Percentiles rank a stretch among this genome's conserved stretches.
phyloP scores from a whole-genome alignment of 2,888 invertebrate species.

The Liposcelis brunnea region DNA sequence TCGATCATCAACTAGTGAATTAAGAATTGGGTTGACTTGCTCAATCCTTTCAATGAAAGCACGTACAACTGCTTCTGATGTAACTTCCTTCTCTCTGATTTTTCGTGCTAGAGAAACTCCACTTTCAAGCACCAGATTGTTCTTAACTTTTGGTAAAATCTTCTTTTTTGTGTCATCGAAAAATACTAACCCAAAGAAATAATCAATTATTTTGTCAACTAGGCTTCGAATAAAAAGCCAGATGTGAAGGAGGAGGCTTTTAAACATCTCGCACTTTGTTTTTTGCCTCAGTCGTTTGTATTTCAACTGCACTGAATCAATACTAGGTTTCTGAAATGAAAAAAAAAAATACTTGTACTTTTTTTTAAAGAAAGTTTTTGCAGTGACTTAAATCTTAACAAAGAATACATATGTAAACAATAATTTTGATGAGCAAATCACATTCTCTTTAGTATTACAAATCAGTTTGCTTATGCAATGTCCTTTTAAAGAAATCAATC shows the following conservation, averaged over 20 bases:
- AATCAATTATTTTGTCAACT: conserved; percentile 29
- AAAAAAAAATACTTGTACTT: conserved; percentile 1
- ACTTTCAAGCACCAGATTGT: conserved; percentile 38
- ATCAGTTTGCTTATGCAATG: too few species aligned
- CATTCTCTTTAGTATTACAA: too few species aligned
- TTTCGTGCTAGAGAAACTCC: conserved; percentile 46
- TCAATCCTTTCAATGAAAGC: conserved; percentile 62
- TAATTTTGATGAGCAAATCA: too few species aligned
- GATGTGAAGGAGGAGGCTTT: conserved; percentile 4
- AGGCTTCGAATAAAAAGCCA: conserved; percentile 14
- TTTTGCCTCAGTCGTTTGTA: background rate
- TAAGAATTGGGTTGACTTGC: conserved; percentile 54
- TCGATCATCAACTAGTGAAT: conserved; percentile 68
- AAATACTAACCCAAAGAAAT: conserved; percentile 26
- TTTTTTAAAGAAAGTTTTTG: background rate
- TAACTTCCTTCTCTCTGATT: conserved; percentile 39
- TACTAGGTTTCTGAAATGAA: background rate
- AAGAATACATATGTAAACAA: too few species aligned
- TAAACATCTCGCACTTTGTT: background rate
- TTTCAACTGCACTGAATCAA: background rate
- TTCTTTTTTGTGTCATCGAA: conserved; percentile 24
- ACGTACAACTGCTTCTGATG: conserved; percentile 48
- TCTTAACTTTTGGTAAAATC: conserved; percentile 26
- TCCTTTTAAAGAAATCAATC: too few species aligned
- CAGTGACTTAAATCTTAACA: background rate